Percentiles rank a stretch among this genome's conserved stretches.
Evolutionary conservation across 2,888 invertebrate species (phyloP).

Genomic region (Antheraea yamamai): DNA sequence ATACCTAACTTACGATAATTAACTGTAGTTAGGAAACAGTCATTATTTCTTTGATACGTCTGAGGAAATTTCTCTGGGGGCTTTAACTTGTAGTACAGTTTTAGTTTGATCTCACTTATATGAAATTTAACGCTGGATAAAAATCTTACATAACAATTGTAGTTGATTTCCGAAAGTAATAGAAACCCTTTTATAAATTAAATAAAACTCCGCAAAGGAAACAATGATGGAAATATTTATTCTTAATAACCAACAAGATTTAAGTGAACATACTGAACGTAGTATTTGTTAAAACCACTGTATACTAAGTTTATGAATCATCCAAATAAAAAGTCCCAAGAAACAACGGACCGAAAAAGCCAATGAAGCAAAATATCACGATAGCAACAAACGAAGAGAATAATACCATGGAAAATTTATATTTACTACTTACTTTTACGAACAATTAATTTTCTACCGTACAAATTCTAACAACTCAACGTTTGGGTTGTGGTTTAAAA

Average conservation of each 20-base stretch:
- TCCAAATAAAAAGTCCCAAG: not conserved
- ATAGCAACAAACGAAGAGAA: not conserved
- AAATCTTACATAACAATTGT: not conserved
- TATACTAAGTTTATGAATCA: not conserved
- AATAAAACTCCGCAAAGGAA: not conserved
- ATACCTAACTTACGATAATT: not conserved
- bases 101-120: not conserved
- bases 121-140: not conserved
- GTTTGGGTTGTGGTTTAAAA: not conserved
- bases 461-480: not conserved
- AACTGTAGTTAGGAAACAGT: not conserved
- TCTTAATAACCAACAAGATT: not conserved
- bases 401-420: not conserved
- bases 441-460: not conserved
- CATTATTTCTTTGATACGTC: not conserved
- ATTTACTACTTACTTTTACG: not conserved
- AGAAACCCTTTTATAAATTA: not conserved
- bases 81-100: not conserved
- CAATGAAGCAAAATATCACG: constrained; percentile 6
- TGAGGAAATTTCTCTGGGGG: not conserved
- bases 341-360: not conserved
- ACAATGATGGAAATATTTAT: not conserved
- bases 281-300: not conserved
- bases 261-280: not conserved
- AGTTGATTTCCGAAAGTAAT: not conserved